Conservation (phyloP, 2,888 invertebrate species). For the Philaethria dido region DNA sequence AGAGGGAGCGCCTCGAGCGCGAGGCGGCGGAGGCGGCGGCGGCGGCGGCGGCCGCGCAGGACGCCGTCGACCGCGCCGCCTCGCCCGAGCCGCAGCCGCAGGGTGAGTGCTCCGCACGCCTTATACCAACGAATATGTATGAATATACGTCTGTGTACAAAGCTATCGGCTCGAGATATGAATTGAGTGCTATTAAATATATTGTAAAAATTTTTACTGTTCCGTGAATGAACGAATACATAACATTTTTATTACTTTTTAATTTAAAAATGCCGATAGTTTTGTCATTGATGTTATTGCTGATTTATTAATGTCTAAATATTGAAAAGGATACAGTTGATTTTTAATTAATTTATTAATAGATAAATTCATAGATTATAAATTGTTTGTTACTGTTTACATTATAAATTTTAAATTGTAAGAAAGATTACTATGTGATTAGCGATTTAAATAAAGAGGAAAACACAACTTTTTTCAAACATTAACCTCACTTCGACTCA, state of each 20-base stretch:
- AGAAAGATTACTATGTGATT: conserved; percentile 2
- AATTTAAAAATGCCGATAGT: conserved; percentile 10
- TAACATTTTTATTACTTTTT: too few species aligned
- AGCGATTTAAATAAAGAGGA: conserved; percentile 28
- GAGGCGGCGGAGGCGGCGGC: conserved; percentile 77
- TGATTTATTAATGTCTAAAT: background rate
- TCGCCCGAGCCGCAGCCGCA: conserved; percentile 67
- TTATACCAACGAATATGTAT: background rate
- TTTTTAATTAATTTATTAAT: too few species aligned
- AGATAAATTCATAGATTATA: background rate
- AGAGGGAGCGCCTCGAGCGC: conserved; percentile 87
- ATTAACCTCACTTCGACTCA: conserved; percentile 74
- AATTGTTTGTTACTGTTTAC: background rate
- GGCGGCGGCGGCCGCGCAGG: conserved; percentile 70
- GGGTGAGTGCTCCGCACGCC: conserved; percentile 54
- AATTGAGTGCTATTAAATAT: too few species aligned
- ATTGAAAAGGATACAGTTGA: too few species aligned
- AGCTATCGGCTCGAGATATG: background rate
- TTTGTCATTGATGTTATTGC: background rate
- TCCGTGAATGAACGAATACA: too few species aligned
- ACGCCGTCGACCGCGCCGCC: conserved; percentile 69
- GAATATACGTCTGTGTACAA: too few species aligned
- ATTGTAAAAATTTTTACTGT: too few species aligned
- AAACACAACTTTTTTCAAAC: conserved; percentile 51
- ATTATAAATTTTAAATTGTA: conserved; percentile 6